Base-by-base conservation (phyloP, 2,113 vertebrate species). In the Rhadina sibilatrix region DNA sequence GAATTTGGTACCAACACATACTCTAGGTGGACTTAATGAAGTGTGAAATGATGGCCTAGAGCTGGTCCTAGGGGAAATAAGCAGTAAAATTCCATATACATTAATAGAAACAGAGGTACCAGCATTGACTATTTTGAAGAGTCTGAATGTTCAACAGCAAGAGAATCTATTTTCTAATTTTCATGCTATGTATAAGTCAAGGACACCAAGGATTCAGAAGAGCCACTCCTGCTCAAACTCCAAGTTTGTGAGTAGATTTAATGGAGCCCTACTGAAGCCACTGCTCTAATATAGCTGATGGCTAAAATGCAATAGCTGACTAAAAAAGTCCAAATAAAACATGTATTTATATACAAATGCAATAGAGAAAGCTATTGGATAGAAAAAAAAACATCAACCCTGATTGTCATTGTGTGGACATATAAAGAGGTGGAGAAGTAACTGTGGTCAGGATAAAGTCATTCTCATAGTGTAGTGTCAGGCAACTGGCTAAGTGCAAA, bases 21-120 rank as follows among this genome's bases (percentile, higher is more conserved):
- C 75, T 89, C 76, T 74, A 81, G 76, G 68, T 87, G 50, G 27
- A 90, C 54, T 84, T 97, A 83, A 94, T 87, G 83, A 91, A 89
- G 83, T 93, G 83, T 87, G 83, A 91, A 91, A 87, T 94, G 93
- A 93, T 79, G 57, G 40, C 49, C 89, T 82, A 91, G 81, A 84
- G 65, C 89, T 96, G 89, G 71, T 90, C 30, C 31, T 54, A 56
- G 19, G 19, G 52, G 31, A 94, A 95, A 95, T 49, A 53, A 79
- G 57, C 1, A 6, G n/a, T 53, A 82, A 82, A 91, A 87, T 81
- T 92, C 69, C 50, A 52, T 31, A 22, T 21, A n/a, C 12, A 35
- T 63, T 59, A 87, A 40, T 11, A 87, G 49, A 75, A 87, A 38
- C 28, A 91, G 52, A 70, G 15, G 63, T 59, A 84, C 24, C 25